Evolutionary conservation across 2,888 invertebrate species (phyloP).

Genomic region (Sisyra terminalis): DNA sequence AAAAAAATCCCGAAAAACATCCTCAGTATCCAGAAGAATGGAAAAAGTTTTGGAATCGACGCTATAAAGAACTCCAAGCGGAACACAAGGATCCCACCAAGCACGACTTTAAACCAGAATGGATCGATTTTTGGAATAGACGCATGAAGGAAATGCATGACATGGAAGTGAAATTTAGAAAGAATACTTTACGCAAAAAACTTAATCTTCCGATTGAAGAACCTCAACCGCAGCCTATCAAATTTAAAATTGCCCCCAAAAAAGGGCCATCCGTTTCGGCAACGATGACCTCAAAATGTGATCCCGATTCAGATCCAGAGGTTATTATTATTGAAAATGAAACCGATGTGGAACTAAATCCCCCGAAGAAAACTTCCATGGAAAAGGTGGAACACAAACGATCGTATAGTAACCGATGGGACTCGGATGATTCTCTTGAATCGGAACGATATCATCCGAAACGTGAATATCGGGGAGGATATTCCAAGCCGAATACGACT

Average conservation of each 20-base stretch:
- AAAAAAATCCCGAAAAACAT: constrained; percentile 77
- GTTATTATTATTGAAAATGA: constrained; percentile 23
- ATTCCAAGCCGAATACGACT: constrained; percentile 20
- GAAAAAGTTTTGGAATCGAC: constrained; percentile 77
- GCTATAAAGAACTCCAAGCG: constrained; percentile 64
- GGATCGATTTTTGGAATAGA: constrained; percentile 74
- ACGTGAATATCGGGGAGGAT: background rate
- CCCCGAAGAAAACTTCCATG: constrained; percentile 7
- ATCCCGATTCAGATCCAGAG: constrained; percentile 17
- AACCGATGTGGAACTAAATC: constrained; percentile 8
- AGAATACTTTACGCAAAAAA: constrained; percentile 50
- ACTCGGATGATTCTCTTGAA: constrained; percentile 23
- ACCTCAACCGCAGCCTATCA: constrained; percentile 19
- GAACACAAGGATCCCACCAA: constrained; percentile 59
- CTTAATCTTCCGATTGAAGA: constrained; percentile 23
- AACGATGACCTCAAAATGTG: constrained; percentile 15
- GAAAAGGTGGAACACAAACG: constrained; percentile 18
- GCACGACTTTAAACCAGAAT: constrained; percentile 77
- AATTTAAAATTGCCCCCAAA: constrained; percentile 22
- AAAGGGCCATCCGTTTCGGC: constrained; percentile 18
- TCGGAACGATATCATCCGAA: constrained; percentile 18
- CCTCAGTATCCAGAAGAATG: constrained; percentile 78
- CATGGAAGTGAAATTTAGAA: constrained; percentile 44
- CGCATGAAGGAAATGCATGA: constrained; percentile 65
- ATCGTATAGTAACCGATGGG: constrained; percentile 25